Evolutionary conservation across 2,797 vertebrate species (phyloP).

Genomic region (Ceyx erithaca): DNA sequence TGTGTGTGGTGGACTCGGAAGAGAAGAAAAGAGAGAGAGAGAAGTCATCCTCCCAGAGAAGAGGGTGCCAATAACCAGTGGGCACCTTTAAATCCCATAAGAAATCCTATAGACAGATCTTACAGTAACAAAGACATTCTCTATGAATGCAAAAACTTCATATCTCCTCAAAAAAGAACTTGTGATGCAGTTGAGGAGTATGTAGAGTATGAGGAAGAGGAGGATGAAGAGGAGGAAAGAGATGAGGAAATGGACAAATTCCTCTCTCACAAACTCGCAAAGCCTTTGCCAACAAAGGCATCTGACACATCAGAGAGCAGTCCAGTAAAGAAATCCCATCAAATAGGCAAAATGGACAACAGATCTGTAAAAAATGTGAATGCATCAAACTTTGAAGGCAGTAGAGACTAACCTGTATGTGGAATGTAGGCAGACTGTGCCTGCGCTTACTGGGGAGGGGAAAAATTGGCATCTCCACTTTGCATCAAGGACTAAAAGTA

Average conservation of each 20-base stretch:
- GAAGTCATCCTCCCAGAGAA: slow-evolving; percentile 78
- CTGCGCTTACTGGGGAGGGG: slow-evolving; percentile 47
- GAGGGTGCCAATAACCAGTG: slow-evolving; percentile 92
- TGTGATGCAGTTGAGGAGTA: slow-evolving; percentile 82
- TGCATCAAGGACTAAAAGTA: slow-evolving; percentile 76
- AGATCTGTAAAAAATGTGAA: slow-evolving; percentile 87
- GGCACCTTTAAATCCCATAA: slow-evolving; percentile 86
- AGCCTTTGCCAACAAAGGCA: slow-evolving; percentile 85
- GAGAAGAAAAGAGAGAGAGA: slow-evolving; percentile 91
- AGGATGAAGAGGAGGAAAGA: slow-evolving; percentile 74
- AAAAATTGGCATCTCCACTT: slow-evolving; percentile 72
- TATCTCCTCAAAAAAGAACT: slow-evolving; percentile 85
- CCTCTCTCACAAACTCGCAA: slow-evolving; percentile 81
- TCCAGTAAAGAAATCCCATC: slow-evolving; percentile 84
- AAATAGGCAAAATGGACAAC: slow-evolving; percentile 93
- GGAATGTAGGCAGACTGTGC: slow-evolving; percentile 69
- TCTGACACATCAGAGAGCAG: slow-evolving; percentile 76
- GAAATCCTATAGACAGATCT: slow-evolving; percentile 85
- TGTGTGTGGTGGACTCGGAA: slow-evolving; percentile 95
- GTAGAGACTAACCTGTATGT: slow-evolving; percentile 84
- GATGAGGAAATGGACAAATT: slow-evolving; percentile 83
- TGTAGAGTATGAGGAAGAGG: slow-evolving; percentile 84
- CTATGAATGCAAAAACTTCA: slow-evolving; percentile 90
- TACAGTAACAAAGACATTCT: slow-evolving; percentile 84
- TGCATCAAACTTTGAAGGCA: slow-evolving; percentile 81